Base-by-base conservation (phyloP, 2,888 invertebrate genomes). In the Digitonthophagus gazella region DNA sequence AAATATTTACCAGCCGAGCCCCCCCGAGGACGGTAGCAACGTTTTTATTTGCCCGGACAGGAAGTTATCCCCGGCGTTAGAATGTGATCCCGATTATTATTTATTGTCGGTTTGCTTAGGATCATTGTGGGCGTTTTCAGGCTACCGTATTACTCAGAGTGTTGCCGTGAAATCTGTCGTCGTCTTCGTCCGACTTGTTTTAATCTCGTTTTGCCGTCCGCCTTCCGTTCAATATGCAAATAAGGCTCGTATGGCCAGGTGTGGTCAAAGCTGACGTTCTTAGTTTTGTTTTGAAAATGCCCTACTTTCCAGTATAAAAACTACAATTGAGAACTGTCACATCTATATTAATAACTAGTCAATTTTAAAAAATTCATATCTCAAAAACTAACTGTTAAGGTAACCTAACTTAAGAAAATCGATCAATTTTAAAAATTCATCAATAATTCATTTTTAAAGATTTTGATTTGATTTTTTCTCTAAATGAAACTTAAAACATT, bases 121-220 rank as follows among this genome's bases (percentile, higher is more conserved):
- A 44, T 44, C 28, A 5, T 8, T 11, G 28, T 44, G 11, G 28
- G 28, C 28, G 28, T 44, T 44, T 44, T 44, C 28, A 44, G 28
- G 28, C 28, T 44, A 44, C 28, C 28, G 28, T 44, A 44, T 44
- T 44, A 44, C 28, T 44, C 58, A 8, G n/a, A 15, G 56, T 15
- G 56, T 15, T 6, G 56, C 56, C 5, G 56, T 15, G 56, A 8
- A 15, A 56, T 56, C 56, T 44, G 8, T 44, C 28, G 3, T 44
- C 28, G n/a, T 58, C 58, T 19, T 58, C 58, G 58, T 58, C 18
- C 58, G 16, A 58, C 20, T 58, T 19, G 16, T 58, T 58, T 58
- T 58, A 6, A 44, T 44, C 6, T 44, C 11, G 11, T 44, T 11
- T 20, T 16, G 58, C 58, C 58, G n/a, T n/a, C n/a, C n/a, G n/a